Percentiles rank a stretch among this genome's conserved stretches.
Conservation (phyloP, 2,797 vertebrate species). For the Centroberyx gerrardi region DNA sequence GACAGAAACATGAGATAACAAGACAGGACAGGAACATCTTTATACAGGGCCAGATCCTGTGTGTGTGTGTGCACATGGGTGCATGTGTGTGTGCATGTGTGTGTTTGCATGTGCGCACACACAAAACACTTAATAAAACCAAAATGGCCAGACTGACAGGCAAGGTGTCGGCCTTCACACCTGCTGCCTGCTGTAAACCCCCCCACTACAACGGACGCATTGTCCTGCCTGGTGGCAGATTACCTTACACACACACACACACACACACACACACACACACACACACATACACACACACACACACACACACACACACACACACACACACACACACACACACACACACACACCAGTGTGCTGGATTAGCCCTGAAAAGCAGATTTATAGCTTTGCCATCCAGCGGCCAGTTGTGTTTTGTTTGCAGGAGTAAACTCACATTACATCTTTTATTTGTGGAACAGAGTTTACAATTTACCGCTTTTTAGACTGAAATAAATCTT, state of each 20-base stretch:
- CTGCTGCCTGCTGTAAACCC: conserved; percentile 88
- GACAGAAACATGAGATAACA: too few relatives aligned
- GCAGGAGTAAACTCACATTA: too few relatives aligned
- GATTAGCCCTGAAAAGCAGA: conserved; percentile 35
- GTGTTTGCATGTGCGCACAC: conserved; percentile 24
- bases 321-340: conserved; percentile 4
- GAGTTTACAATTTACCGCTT: neutral
- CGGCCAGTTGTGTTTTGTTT: conserved; percentile 41
- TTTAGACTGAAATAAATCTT: too few relatives aligned
- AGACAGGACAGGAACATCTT: too few relatives aligned
- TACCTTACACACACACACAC: conserved; percentile 80
- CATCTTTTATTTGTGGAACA: conserved; percentile 34
- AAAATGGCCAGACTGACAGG: conserved; percentile 66
- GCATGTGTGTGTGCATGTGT: too few relatives aligned
- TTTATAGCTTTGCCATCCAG: conserved; percentile 42
- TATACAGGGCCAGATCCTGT: too few relatives aligned
- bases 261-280: conserved; percentile 5
- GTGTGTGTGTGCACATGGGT: too few relatives aligned
- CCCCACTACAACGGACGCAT: conserved; percentile 84
- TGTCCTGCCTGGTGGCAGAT: conserved; percentile 83
- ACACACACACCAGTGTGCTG: conserved; percentile 4
- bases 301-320: conserved; percentile 32
- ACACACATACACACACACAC: conserved; percentile 64
- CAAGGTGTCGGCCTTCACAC: conserved; percentile 84
- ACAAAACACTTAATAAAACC: conserved; percentile 53